A percentile compares a stretch with the other conserved stretches of the same genome.
Conservation (phyloP, 2,113 vertebrate genomes). For the Meles meles region DNA sequence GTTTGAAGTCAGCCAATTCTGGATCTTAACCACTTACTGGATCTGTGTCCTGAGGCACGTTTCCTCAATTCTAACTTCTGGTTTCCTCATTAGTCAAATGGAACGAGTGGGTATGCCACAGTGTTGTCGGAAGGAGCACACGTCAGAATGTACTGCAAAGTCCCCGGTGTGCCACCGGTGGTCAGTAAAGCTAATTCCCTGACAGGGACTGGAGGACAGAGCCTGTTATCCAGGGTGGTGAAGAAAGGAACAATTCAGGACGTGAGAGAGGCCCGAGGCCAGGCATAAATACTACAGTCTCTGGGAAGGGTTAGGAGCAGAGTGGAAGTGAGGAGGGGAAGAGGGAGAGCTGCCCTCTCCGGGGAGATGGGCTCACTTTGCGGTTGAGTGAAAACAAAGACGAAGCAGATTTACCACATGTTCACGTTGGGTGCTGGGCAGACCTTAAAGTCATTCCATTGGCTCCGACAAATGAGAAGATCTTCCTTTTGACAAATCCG, state of each 20-base stretch:
- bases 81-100: not conserved
- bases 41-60: not conserved
- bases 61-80: not conserved
- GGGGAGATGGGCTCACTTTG: not conserved
- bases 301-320: not conserved
- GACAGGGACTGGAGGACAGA: not conserved
- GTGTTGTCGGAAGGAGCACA: not conserved
- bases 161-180: not conserved
- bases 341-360: not conserved
- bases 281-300: not conserved
- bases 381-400: not conserved
- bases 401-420: not conserved
- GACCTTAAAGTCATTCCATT: not conserved
- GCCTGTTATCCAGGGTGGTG: not conserved
- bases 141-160: not conserved
- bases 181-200: not conserved
- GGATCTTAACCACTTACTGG: not conserved
- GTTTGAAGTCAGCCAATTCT: not conserved
- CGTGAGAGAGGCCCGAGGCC: not conserved
- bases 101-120: not conserved
- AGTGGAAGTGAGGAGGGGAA: not conserved
- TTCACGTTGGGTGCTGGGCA: not conserved
- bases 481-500: not conserved
- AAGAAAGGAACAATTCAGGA: not conserved
- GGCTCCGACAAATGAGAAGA: not conserved